Evolutionary conservation across 1,140 invertebrate genomes (phyloP).

Genomic region (Antheraea pernyi): DNA sequence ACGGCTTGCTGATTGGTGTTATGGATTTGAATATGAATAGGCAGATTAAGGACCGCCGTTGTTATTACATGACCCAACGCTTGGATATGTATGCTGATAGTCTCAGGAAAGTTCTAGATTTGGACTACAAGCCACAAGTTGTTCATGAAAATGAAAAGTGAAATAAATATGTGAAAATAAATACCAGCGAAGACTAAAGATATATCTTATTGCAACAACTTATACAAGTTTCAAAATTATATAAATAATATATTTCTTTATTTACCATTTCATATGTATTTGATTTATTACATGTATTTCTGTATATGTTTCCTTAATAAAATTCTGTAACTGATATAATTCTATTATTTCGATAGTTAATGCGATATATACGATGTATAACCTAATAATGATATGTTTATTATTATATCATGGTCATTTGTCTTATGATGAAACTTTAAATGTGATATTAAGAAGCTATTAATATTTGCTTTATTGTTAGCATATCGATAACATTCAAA

Average conservation of each 20-base stretch:
- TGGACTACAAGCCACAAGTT: slow-evolving; percentile 67
- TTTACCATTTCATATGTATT: too few relatives aligned
- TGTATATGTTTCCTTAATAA: not conserved
- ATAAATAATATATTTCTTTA: too few relatives aligned
- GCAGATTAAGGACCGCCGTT: slow-evolving; percentile 96
- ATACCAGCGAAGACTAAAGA: not conserved
- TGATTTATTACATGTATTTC: too few relatives aligned
- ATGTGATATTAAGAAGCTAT: not conserved
- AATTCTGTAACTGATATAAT: too few relatives aligned
- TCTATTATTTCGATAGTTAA: too few relatives aligned
- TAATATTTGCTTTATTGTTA: not conserved
- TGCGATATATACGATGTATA: too few relatives aligned
- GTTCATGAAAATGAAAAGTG: slow-evolving; percentile 62
- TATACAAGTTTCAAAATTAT: not conserved
- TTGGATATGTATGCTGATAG: slow-evolving; percentile 93
- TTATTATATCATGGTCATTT: not conserved
- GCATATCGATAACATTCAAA: not conserved
- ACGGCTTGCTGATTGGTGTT: slow-evolving; percentile 94
- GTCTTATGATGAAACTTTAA: not conserved
- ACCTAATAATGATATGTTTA: too few relatives aligned
- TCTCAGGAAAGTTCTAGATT: slow-evolving; percentile 56
- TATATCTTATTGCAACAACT: too few relatives aligned
- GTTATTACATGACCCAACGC: slow-evolving; percentile 97
- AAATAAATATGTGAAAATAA: not conserved
- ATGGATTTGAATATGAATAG: slow-evolving; percentile 97